Evolutionary conservation across 23 tunicate genomes (phyloP).

Genomic region (Aplidium turbinatum): DNA sequence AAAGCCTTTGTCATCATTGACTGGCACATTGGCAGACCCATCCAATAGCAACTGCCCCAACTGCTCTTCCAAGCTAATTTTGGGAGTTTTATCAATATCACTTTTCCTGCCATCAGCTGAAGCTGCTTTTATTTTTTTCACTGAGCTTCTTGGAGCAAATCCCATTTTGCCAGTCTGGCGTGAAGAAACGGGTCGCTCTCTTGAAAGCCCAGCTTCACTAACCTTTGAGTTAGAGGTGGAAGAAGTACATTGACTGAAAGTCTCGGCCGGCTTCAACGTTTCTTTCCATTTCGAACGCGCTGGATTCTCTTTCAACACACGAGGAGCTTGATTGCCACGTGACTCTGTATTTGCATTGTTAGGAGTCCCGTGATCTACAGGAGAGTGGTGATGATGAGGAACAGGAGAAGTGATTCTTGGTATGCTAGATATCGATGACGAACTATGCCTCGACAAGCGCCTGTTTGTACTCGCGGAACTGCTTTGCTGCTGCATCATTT

Average conservation of each 20-base stretch:
- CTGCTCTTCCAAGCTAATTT: slow-evolving; percentile 75
- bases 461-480: slow-evolving; percentile 22
- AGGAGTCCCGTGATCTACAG: slow-evolving; percentile 41
- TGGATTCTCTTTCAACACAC: slow-evolving; percentile 11
- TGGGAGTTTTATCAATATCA: no score
- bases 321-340: background rate
- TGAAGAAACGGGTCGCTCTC: slow-evolving; percentile 33
- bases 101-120: no score
- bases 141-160: slow-evolving; percentile 58
- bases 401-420: slow-evolving; percentile 68
- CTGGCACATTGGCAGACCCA: slow-evolving; percentile 21
- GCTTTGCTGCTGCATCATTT: slow-evolving; percentile 73
- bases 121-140: no score
- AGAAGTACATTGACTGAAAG: no score
- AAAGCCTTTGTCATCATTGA: slow-evolving; percentile 30
- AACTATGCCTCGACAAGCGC: slow-evolving; percentile 35
- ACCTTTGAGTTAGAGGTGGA: no score
- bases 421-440: slow-evolving; percentile 40
- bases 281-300: slow-evolving; percentile 36
- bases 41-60: slow-evolving; percentile 72
- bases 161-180: slow-evolving; percentile 45
- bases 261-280: slow-evolving; percentile 24
- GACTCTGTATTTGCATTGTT: background rate
- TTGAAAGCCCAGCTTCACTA: no score
- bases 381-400: slow-evolving; percentile 29